Evolutionary conservation across 2,888 invertebrate genomes (phyloP).

Genomic region (Aspidiotus rigidus): DNA sequence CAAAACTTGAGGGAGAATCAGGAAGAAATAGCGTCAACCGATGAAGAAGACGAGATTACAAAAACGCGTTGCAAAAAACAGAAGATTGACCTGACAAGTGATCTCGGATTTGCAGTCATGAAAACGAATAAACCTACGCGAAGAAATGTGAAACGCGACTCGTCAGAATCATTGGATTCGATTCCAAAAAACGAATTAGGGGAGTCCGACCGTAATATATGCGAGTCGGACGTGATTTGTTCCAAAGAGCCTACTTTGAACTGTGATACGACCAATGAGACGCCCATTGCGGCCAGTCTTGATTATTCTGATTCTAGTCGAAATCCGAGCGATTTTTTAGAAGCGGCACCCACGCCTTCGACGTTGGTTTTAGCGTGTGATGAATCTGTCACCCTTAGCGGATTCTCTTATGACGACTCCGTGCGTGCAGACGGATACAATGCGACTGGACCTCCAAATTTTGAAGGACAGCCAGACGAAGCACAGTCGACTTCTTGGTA

Average conservation of each 20-base stretch:
- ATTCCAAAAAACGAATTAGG: neutral
- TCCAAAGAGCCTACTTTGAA: too few relatives aligned
- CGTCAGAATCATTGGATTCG: neutral
- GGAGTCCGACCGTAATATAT: neutral
- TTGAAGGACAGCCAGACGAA: neutral
- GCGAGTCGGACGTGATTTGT: neutral
- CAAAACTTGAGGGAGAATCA: neutral
- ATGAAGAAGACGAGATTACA: neutral
- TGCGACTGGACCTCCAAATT: neutral
- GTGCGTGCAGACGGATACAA: neutral
- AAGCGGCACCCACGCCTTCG: neutral
- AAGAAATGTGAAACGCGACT: neutral
- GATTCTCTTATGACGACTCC: neutral
- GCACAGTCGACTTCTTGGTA: conserved; percentile 4
- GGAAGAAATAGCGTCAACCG: neutral
- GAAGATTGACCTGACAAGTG: conserved; percentile 7
- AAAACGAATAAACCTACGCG: conserved; percentile 17
- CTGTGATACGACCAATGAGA: neutral
- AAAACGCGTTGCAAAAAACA: neutral
- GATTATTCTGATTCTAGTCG: neutral
- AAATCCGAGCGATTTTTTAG: conserved; percentile 2
- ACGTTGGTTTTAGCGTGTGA: neutral
- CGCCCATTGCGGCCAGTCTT: neutral
- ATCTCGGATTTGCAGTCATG: conserved; percentile 15
- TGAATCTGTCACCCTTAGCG: neutral